Evolutionary conservation across 2,797 vertebrate species (phyloP).

Genomic region (Sebastes glaucus): DNA sequence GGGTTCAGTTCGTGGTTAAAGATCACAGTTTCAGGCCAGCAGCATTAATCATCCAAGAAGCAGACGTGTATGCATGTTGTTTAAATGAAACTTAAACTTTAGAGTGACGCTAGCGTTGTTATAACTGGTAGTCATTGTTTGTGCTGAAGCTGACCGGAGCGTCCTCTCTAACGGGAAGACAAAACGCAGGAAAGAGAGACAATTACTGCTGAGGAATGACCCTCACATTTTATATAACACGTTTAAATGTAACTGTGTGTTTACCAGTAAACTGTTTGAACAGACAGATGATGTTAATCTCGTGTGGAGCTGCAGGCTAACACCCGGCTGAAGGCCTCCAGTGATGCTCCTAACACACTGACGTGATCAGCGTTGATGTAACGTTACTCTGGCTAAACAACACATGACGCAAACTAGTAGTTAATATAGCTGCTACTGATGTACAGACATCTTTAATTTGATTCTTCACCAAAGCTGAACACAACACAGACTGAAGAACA

Average conservation of each 20-base stretch:
- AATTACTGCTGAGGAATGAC: neutral
- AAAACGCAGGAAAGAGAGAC: neutral
- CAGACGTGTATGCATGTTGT: neutral
- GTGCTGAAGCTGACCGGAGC: neutral
- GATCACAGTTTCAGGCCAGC: neutral
- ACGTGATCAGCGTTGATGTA: neutral
- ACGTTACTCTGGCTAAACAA: neutral
- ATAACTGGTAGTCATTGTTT: neutral
- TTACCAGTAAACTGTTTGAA: neutral
- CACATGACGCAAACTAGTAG: rapidly evolving
- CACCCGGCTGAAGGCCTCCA: conserved; percentile 17
- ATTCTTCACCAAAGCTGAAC: neutral
- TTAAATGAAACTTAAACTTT: neutral
- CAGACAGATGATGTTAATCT: neutral
- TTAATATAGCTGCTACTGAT: neutral
- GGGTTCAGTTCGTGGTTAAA: neutral
- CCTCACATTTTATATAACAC: rapidly evolving
- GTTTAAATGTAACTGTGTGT: neutral
- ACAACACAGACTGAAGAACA: neutral
- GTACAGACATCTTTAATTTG: rapidly evolving
- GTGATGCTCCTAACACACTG: conserved; percentile 3
- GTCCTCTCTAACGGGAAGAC: neutral
- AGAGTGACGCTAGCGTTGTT: neutral
- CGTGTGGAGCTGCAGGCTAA: neutral
- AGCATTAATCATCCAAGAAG: rapidly evolving